A percentile compares a stretch with the other conserved stretches of the same genome.
Evolutionary conservation across 2,888 invertebrate species (phyloP).

Genomic region (Alloscopus bannaensis): DNA sequence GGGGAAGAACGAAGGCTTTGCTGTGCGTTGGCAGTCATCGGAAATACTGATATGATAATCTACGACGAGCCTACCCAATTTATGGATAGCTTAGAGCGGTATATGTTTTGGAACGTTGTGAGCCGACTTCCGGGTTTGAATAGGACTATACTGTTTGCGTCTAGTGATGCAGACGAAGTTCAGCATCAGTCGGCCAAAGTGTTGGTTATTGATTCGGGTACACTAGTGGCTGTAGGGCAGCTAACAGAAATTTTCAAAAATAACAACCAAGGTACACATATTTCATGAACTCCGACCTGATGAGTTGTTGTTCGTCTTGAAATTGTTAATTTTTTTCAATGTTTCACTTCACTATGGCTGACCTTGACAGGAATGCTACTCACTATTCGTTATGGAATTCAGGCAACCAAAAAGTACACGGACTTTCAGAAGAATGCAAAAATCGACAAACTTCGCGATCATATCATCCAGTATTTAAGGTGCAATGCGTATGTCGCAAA

Average conservation of each 20-base stretch:
- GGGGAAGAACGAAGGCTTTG: constrained; percentile 44
- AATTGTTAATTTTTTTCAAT: background rate
- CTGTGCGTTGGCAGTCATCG: constrained; percentile 63
- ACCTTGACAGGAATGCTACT: constrained; percentile 47
- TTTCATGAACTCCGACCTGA: background rate
- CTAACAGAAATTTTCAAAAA: constrained; percentile 47
- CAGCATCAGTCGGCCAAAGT: constrained; percentile 50
- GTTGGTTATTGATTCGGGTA: constrained; percentile 53
- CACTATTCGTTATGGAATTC: constrained; percentile 38
- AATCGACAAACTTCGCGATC: constrained; percentile 58
- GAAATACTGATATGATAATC: constrained; percentile 42
- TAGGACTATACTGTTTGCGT: constrained; percentile 59
- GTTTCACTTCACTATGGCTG: background rate
- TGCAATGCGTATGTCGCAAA: background rate
- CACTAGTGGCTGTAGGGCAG: constrained; percentile 54
- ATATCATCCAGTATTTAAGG: constrained; percentile 62
- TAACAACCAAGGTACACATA: constrained; percentile 54
- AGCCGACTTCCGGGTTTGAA: constrained; percentile 8
- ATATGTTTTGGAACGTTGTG: constrained; percentile 64
- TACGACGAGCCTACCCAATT: constrained; percentile 58
- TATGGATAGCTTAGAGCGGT: constrained; percentile 54
- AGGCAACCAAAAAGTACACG: constrained; percentile 24
- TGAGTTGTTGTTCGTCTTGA: background rate
- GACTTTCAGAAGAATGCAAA: constrained; percentile 48
- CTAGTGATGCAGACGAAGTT: constrained; percentile 55